Evolutionary conservation across 2,888 invertebrate species (phyloP).

Genomic region (Dorcus hopei): DNA sequence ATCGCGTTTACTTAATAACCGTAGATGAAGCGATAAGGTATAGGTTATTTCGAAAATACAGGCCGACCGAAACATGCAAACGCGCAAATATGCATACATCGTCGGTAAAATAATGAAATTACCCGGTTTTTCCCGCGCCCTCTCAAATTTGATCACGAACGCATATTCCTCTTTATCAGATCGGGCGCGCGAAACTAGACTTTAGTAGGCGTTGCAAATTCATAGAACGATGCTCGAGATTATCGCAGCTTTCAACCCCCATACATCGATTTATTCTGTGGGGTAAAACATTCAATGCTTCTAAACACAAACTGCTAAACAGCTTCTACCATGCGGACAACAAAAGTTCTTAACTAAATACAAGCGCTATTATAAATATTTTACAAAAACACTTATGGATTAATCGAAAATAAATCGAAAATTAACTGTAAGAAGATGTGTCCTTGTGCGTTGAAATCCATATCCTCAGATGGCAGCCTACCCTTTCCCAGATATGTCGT

Average conservation of each 20-base stretch:
- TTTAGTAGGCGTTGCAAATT: conserved; percentile 20
- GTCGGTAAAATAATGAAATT: conserved; percentile 31
- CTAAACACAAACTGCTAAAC: too few relatives aligned
- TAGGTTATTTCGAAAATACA: conserved; percentile 34
- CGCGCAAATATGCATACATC: conserved; percentile 17
- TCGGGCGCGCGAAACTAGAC: conserved; percentile 14
- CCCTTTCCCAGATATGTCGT: too few relatives aligned
- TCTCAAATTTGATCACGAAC: conserved; percentile 32
- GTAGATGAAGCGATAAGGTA: conserved; percentile 33
- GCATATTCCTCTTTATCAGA: conserved; percentile 26
- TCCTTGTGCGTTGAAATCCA: too few relatives aligned
- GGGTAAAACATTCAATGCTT: too few relatives aligned
- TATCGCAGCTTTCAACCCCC: conserved; percentile 5
- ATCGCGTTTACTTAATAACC: conserved; percentile 38
- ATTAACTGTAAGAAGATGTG: too few relatives aligned
- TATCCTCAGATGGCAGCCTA: too few relatives aligned
- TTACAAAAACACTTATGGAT: too few relatives aligned
- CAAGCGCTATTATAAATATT: too few relatives aligned
- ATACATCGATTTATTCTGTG: too few relatives aligned
- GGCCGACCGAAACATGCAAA: conserved; percentile 30
- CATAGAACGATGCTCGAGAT: conserved; percentile 16
- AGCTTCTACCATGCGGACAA: too few relatives aligned
- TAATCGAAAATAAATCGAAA: too few relatives aligned
- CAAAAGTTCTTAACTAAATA: too few relatives aligned
- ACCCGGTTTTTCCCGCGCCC: conserved; percentile 23